phyloP scores from a whole-genome alignment of 2,888 invertebrate species.

The Drosophila eohydei region DNA sequence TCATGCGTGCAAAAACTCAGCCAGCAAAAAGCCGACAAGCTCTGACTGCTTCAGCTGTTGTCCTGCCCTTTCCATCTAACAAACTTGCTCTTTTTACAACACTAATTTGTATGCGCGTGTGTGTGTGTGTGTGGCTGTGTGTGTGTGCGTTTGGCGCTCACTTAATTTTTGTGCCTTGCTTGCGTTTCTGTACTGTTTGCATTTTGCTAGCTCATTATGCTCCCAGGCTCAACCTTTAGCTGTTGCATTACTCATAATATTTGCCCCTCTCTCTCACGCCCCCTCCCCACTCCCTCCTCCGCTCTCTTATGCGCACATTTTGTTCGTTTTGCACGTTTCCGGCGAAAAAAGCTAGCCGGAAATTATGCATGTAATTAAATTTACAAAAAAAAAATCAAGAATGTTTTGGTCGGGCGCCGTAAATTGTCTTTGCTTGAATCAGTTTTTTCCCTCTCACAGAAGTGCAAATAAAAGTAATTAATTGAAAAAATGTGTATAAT shows the following conservation, averaged over 20 bases:
- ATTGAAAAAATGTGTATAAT: not conserved
- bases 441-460: not conserved
- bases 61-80: not conserved
- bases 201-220: slow-evolving; percentile 76
- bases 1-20: slow-evolving; percentile 72
- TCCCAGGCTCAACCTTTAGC: not conserved
- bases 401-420: slow-evolving; percentile 28
- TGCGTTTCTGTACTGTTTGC: slow-evolving; percentile 67
- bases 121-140: slow-evolving; percentile 12
- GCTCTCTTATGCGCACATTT: not conserved
- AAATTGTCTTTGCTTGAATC: slow-evolving; percentile 26
- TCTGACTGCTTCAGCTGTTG: slow-evolving; percentile 8
- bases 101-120: slow-evolving; percentile 40
- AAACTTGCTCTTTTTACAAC: slow-evolving; percentile 16
- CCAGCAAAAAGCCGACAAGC: slow-evolving; percentile 69
- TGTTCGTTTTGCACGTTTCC: slow-evolving; percentile 20
- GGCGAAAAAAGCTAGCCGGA: slow-evolving; percentile 46
- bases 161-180: slow-evolving; percentile 67
- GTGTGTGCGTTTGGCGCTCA: slow-evolving; percentile 37
- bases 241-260: slow-evolving; percentile 20
- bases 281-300: not conserved
- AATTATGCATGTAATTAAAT: slow-evolving; percentile 61
- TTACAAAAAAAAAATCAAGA: slow-evolving; percentile 27
- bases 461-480: slow-evolving; percentile 4
- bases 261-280: not conserved